These are phyloP conservation scores for Sisyra nigra DNA, from an alignment of 2,888 invertebrate genomes.

Conservation along the genomic window DNA sequence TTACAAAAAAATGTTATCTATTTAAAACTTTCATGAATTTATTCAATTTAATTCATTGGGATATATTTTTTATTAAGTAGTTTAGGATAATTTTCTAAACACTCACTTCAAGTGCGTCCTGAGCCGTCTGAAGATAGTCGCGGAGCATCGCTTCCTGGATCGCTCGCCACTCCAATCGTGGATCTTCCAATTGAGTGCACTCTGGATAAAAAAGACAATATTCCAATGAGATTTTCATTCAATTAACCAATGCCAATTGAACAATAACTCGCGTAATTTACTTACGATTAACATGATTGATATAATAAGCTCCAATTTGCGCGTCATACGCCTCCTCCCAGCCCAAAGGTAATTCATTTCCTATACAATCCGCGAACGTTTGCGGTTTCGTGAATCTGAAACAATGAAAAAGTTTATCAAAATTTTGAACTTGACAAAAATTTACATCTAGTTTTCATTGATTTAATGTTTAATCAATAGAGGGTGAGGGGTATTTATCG, in stretches of 20 bases:
- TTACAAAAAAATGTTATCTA: too few relatives aligned
- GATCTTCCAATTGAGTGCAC: conserved; percentile 92
- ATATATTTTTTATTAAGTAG: too few relatives aligned
- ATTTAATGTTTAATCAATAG: not conserved
- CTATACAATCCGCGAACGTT: conserved; percentile 94
- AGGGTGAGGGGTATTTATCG: not conserved
- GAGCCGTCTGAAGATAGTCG: conserved; percentile 89
- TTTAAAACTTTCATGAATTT: too few relatives aligned
- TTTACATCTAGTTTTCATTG: not conserved
- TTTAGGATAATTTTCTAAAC: not conserved
- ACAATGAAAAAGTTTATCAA: conserved; percentile 21
- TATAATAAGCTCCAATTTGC: conserved; percentile 89
- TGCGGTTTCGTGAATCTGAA: conserved; percentile 92
- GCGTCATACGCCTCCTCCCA: conserved; percentile 95
- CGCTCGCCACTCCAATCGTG: conserved; percentile 89
- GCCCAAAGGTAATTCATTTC: conserved; percentile 90
- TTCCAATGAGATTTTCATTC: not conserved
- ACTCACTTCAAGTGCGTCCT: conserved; percentile 83
- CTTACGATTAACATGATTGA: conserved; percentile 93
- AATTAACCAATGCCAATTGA: not conserved
- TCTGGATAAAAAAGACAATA: conserved; percentile 39
- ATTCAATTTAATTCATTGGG: too few relatives aligned
- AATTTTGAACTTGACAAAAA: not conserved
- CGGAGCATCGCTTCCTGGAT: conserved; percentile 94
- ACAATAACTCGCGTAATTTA: conserved; percentile 18